These are phyloP conservation scores for Drusus annulatus DNA, from an alignment of 1,140 invertebrate genomes.

Conservation along the genomic window DNA sequence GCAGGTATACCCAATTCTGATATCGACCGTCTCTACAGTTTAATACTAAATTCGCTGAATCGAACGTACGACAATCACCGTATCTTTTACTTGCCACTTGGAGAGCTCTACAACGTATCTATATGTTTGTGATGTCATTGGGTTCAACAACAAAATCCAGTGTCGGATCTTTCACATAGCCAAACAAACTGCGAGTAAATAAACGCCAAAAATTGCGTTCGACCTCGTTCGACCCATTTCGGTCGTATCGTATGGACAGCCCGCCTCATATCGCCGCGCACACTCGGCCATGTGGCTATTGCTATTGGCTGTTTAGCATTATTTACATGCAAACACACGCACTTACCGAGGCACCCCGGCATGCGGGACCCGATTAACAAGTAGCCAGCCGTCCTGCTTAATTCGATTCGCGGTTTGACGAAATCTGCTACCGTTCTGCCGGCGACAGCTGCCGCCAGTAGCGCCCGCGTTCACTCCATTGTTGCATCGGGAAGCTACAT, in stretches of 20 bases:
- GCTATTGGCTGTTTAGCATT: conserved; percentile 1
- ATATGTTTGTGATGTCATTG: too few species aligned
- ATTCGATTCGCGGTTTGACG: conserved; percentile 44
- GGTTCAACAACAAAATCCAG: background rate
- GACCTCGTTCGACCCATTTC: background rate
- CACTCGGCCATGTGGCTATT: background rate
- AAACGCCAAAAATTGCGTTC: background rate
- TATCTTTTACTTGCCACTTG: too few species aligned
- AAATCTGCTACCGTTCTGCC: conserved; percentile 34
- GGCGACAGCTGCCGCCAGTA: conserved; percentile 9
- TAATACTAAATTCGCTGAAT: too few species aligned
- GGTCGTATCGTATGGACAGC: background rate
- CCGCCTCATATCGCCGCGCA: background rate
- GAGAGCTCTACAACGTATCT: too few species aligned
- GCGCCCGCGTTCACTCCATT: background rate
- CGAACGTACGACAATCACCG: too few species aligned
- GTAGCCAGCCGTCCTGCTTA: background rate
- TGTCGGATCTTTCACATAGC: background rate
- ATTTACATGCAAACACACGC: conserved; percentile 14
- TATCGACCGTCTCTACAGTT: too few species aligned
- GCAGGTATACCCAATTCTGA: too few species aligned
- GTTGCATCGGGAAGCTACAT: too few species aligned
- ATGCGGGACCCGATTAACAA: conserved; percentile 12
- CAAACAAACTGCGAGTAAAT: background rate
- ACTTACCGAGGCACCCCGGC: background rate